These are phyloP conservation scores for Tapirus terrestris DNA, from an alignment of 2,113 vertebrate species.

Conservation along the genomic window DNA sequence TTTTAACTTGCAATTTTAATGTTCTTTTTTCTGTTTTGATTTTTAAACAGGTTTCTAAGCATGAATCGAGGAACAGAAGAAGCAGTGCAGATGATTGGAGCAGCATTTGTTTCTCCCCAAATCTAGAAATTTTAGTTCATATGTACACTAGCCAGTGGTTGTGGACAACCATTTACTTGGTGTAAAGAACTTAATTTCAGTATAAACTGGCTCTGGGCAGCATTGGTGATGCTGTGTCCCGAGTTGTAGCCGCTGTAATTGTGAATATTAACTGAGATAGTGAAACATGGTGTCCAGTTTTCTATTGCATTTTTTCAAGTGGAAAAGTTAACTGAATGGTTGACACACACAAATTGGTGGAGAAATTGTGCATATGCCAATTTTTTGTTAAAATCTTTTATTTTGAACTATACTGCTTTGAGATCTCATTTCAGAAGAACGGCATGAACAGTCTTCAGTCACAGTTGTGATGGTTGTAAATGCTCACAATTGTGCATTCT, in stretches of 20 bases:
- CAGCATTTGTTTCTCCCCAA: slow-evolving; percentile 95
- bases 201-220: slow-evolving; percentile 92
- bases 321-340: slow-evolving; percentile 91
- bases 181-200: slow-evolving; percentile 92
- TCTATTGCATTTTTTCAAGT: slow-evolving; percentile 92
- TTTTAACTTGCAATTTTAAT: slow-evolving; percentile 80
- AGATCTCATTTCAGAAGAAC: slow-evolving; percentile 91
- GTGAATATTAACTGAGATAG: slow-evolving; percentile 93
- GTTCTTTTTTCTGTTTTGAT: slow-evolving; percentile 76
- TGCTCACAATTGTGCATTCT: slow-evolving; percentile 90
- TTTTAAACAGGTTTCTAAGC: slow-evolving; percentile 93
- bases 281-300: slow-evolving; percentile 93
- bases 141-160: slow-evolving; percentile 92
- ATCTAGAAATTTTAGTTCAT: slow-evolving; percentile 95
- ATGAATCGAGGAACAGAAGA: slow-evolving; percentile 89
- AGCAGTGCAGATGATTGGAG: slow-evolving; percentile 93
- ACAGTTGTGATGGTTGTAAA: slow-evolving; percentile 90
- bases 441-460: slow-evolving; percentile 91
- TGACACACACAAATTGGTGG: slow-evolving; percentile 89
- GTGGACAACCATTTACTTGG: slow-evolving; percentile 93
- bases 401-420: slow-evolving; percentile 91
- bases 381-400: slow-evolving; percentile 90
- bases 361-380: slow-evolving; percentile 95
- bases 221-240: slow-evolving; percentile 84
- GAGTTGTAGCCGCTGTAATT: slow-evolving; percentile 91